Evolutionary conservation across 2,888 invertebrate species (phyloP).

Genomic region (Atrina japonica): DNA sequence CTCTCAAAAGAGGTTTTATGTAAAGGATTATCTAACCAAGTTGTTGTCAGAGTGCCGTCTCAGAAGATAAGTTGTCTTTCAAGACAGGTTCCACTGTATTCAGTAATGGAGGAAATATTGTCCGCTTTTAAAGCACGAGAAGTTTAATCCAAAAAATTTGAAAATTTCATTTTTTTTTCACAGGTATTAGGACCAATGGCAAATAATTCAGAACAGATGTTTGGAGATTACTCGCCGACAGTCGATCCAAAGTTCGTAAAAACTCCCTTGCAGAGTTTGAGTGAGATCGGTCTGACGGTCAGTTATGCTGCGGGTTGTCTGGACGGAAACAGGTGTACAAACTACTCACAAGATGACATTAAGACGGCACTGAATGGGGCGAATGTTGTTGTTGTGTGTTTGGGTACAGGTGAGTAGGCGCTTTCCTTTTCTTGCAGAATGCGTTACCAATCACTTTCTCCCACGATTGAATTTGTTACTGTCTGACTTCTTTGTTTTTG

Average conservation of each 20-base stretch:
- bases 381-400: constrained; percentile 70
- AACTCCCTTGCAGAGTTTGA: constrained; percentile 69
- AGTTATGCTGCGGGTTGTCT: constrained; percentile 67
- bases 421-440: too few species aligned
- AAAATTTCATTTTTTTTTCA: background rate
- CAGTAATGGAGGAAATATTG: too few species aligned
- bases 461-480: too few species aligned
- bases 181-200: constrained; percentile 78
- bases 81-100: too few species aligned
- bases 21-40: too few species aligned
- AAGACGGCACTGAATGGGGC: constrained; percentile 57
- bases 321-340: constrained; percentile 59
- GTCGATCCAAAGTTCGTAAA: constrained; percentile 54
- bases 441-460: too few species aligned
- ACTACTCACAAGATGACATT: constrained; percentile 58
- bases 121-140: too few species aligned
- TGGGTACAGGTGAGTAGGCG: constrained; percentile 71
- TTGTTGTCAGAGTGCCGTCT: too few species aligned
- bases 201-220: constrained; percentile 66
- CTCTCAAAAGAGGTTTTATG: too few species aligned
- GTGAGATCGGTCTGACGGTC: constrained; percentile 47
- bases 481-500: background rate
- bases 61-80: too few species aligned
- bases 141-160: too few species aligned
- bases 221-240: constrained; percentile 73